Percentiles rank a stretch among this genome's conserved stretches.
Evolutionary conservation across 2,113 vertebrate genomes (phyloP).

Genomic region (Passer montanus): DNA sequence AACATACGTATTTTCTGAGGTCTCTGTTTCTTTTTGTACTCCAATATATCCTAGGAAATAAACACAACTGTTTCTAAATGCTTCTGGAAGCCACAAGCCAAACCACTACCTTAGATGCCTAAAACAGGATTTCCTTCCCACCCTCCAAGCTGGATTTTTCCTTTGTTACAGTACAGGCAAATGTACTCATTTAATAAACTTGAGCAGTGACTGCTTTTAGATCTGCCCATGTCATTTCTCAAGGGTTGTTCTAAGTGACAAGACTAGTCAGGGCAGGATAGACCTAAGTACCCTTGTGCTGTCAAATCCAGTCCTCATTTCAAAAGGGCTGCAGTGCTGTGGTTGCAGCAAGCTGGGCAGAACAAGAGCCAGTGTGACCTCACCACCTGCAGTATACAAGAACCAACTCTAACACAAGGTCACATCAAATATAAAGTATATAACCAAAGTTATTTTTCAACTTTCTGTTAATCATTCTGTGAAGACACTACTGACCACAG

Average conservation of each 20-base stretch:
- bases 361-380: background rate
- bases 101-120: background rate
- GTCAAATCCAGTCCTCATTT: background rate
- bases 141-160: background rate
- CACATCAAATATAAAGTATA: background rate
- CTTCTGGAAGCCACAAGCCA: background rate
- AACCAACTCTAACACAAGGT: background rate
- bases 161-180: background rate
- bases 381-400: background rate
- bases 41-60: conserved; percentile 87
- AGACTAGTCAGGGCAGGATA: background rate
- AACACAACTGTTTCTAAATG: background rate
- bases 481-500: background rate
- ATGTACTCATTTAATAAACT: background rate
- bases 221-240: background rate
- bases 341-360: background rate
- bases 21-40: conserved; percentile 98
- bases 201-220: background rate
- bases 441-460: background rate
- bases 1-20: conserved; percentile 98
- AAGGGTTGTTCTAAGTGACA: background rate
- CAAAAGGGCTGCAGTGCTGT: background rate
- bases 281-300: background rate
- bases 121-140: background rate
- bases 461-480: background rate